Base-by-base conservation (phyloP, 2,888 invertebrate genomes). In the Molanna angustata region DNA sequence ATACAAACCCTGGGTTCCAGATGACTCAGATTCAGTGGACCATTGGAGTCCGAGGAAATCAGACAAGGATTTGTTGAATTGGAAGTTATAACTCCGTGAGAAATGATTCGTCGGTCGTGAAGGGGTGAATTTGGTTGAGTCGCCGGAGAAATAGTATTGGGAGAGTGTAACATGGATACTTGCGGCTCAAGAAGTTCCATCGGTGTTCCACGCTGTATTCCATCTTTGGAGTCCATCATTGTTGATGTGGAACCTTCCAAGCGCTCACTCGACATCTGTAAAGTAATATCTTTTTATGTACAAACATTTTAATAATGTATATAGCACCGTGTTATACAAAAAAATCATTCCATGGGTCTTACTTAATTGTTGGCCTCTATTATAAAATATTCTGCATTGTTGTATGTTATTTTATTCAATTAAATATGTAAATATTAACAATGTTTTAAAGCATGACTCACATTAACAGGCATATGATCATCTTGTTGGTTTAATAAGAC, bases 221-320 rank as follows among this genome's bases (percentile, higher is more conserved):
- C 72, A 45, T 75, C 73, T 64, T 77, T 77, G 37, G 72, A 68
- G 66, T 71, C 72, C 64, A 76, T 71, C 64, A 74, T 76, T 69
- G 49, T 49, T 33, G 74, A 74, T 72, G 74, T 75, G 70, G 76
- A 73, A 62, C 71, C 71, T 52, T 75, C 75, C 54, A 74, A 66
- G 65, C 76, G 74, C 54, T 76, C 76, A 70, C 74, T 77, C 57
- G 75, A 74, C 77, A 77, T 77, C 77, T 77, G 68, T 9, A 21
- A 41, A 27, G 9, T 4, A 35, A 35, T 27, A n/a, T n/a, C n/a
- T n/a, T n/a, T n/a, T n/a, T n/a, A n/a, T n/a, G n/a, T n/a, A n/a
- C n/a, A n/a, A 2, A 13, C 16, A 2, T 7, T 6, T 14, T 17
- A 6, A n/a, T n/a, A 17, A 35, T 35, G 13, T 16, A n/a, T 16